phyloP scores from a whole-genome alignment of 2,113 vertebrate genomes.

The Leucopternis melanops region DNA sequence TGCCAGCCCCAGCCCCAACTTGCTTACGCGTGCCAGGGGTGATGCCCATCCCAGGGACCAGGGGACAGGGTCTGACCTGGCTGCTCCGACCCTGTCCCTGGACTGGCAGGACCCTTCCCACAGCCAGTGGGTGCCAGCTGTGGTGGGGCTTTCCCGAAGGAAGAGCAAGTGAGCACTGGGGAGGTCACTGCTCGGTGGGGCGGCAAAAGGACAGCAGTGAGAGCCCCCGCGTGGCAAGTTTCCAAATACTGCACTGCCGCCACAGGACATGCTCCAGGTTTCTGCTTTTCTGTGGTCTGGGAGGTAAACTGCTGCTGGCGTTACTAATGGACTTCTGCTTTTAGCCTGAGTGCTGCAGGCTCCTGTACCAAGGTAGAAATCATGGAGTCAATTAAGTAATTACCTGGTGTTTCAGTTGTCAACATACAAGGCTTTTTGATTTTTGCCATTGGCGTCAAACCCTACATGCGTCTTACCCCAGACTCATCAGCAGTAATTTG shows the following conservation, averaged over 20 bases:
- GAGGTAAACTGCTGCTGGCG: not conserved
- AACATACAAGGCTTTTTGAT: not conserved
- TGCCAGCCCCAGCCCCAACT: not conserved
- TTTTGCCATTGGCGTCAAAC: not conserved
- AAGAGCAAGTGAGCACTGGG: not conserved
- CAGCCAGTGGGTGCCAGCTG: not conserved
- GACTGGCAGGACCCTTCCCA: not conserved
- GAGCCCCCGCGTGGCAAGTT: not conserved
- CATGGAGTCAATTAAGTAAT: constrained; percentile 8
- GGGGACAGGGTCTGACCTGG: not conserved
- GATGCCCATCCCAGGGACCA: not conserved
- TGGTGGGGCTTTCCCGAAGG: not conserved
- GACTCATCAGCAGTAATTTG: not conserved
- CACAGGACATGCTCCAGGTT: not conserved
- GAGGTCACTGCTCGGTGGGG: not conserved
- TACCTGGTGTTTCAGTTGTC: not conserved
- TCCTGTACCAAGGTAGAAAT: not conserved
- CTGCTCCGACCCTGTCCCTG: not conserved
- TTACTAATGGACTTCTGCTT: constrained; percentile 6
- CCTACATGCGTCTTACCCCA: not conserved
- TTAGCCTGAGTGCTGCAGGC: not conserved
- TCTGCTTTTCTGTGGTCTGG: not conserved
- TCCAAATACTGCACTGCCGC: not conserved
- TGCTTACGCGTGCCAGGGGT: accelerated
- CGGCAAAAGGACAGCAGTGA: not conserved